These are phyloP conservation scores for Thecophora atra DNA, from an alignment of 2,888 invertebrate species.

Conservation along the genomic window DNA sequence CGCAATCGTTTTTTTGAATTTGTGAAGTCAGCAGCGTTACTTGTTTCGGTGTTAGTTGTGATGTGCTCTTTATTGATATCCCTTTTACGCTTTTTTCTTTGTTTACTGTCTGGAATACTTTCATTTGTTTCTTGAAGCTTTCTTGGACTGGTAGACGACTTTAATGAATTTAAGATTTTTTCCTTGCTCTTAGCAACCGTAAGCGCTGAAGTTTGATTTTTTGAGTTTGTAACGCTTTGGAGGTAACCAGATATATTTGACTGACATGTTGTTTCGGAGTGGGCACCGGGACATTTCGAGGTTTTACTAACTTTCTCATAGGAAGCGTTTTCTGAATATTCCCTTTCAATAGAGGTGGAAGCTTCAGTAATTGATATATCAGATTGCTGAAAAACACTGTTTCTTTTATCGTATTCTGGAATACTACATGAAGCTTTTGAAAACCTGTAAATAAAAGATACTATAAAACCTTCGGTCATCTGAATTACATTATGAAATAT, in stretches of 20 bases:
- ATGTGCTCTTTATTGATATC: constrained; percentile 8
- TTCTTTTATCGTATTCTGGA: neutral
- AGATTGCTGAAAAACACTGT: neutral
- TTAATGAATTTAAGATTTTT: neutral
- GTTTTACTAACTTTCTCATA: neutral
- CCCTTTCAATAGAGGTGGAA: neutral
- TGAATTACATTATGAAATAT: too few species aligned
- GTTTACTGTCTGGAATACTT: neutral
- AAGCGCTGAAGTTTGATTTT: neutral
- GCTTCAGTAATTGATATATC: neutral
- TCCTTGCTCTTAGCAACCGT: neutral
- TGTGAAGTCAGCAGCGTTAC: neutral
- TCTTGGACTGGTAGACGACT: neutral
- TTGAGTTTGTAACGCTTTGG: neutral
- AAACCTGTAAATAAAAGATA: constrained; percentile 12
- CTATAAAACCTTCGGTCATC: neutral
- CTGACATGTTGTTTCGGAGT: neutral
- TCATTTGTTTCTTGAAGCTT: neutral
- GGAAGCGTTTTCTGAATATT: neutral
- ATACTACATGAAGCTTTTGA: neutral
- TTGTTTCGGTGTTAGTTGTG: neutral
- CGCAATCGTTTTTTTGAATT: constrained; percentile 20
- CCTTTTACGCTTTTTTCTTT: constrained; percentile 28
- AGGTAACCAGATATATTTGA: neutral
- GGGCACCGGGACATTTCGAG: neutral